Base-by-base conservation (phyloP, 2,888 invertebrate genomes). In the Epinotia demarniana region DNA sequence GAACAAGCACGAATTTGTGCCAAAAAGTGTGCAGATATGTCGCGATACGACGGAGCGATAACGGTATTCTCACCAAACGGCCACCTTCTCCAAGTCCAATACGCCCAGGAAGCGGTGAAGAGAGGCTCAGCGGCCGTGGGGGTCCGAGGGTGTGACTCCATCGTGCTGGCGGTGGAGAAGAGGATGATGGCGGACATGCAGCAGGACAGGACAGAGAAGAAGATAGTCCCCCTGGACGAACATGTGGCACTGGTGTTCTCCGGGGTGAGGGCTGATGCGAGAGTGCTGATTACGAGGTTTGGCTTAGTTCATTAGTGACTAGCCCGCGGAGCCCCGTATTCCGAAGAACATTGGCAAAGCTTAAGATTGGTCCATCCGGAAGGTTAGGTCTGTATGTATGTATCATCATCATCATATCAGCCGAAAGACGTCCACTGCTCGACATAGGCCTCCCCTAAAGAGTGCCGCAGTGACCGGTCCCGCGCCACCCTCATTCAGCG, bases 21-120 rank as follows among this genome's bases (percentile, higher is more conserved):
- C 1, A 16, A 1, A 49, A 49, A 16, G 46, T 49, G 6, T 8
- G 13, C 53, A 53, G 6, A 66, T n/a, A 89, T 92, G 95, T 72
- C 96, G 75, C 95, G 96, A 79, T 99, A 99, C 93, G 99, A 99
- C 93, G 96, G 99, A 89, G 99, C 99, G 78, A 98, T 99, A 81
- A 99, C 99, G 72, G 99, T 99, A 77, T 99, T 99, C 92, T 99
- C 99, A 0, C 99, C 99, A 0, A 99, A 99, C 90, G 99, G 99
- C 0, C 99, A 99, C 94, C 95, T 99, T 75, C 96, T 99, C 78
- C 99, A 99, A 94, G 99, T 80, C 3, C 99, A 99, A 94, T 99
- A 99, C 91, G 99, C 99, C 8, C 99, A 99, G 90, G 99, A 99
- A 95, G 99, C 99, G 23, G 99, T 99, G 11, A 96, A 98, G 80